Base-by-base conservation (phyloP, 1,140 invertebrate species). In the Drosophila arawakana region DNA sequence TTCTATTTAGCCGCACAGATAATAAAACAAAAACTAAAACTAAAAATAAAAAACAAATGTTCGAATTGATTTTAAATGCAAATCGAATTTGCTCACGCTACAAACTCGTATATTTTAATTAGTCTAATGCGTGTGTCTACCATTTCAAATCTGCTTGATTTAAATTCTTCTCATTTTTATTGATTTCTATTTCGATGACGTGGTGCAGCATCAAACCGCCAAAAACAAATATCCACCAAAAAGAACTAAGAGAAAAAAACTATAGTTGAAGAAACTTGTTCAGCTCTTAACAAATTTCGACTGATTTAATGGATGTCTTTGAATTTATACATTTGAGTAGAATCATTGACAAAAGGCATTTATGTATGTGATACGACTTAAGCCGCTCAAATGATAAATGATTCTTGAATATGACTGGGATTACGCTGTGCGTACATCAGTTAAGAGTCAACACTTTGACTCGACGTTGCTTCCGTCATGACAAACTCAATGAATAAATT, bases 31-130 rank as follows among this genome's bases (percentile, higher is more conserved):
- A 30, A 30, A 25, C 2, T 3, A 25, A 25, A 25, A 4, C 4
- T 25, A 15, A 15, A 15, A 15, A n/a, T n/a, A 21, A 30, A 30
- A 30, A 30, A 30, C 25, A 30, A 37, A 72, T 68, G 74, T 77
- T 41, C 67, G 76, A 77, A 82, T 82, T 50, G 69, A 82, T 85
- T 85, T 85, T 73, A 86, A 83, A 86, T 86, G 83, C 83, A 86
- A 86, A 86, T 86, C 76, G 62, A 73, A 80, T 77, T 79, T 70
- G 70, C 70, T 72, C 78, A 74, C 69, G 68, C 61, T 52, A 62
- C 61, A 72, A 73, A 58, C 74, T 76, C 61, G 69, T 77, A 73
- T 86, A 75, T 80, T 72, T 89, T 83, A 86, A 86, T 86, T 81
- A 85, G 76, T 77, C 66, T 80, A 88, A 89, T 82, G 65, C 73